A percentile compares a stretch with the other conserved stretches of the same genome.
phyloP scores from a whole-genome alignment of 2,113 vertebrate genomes.

The Xenopus borealis region DNA sequence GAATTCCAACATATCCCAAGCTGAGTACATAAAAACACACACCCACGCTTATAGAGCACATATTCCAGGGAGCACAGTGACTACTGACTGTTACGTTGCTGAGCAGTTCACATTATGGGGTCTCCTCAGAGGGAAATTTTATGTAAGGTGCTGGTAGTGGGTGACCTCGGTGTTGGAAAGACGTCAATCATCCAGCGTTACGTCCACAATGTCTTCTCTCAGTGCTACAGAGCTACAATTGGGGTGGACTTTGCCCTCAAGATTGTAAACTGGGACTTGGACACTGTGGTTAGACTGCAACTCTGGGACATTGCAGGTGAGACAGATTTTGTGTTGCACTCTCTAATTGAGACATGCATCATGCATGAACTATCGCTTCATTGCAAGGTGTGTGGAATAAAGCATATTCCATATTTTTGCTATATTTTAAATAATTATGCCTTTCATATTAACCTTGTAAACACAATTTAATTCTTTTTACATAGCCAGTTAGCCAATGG shows the following conservation, averaged over 20 bases:
- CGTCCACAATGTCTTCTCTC: conserved; percentile 97
- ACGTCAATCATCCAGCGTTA: conserved; percentile 97
- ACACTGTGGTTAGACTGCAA: conserved; percentile 84
- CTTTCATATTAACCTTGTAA: too few relatives aligned
- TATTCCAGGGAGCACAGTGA: neutral
- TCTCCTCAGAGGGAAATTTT: conserved; percentile 85
- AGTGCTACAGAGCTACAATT: conserved; percentile 96
- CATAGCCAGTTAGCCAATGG: too few relatives aligned
- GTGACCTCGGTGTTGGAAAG: conserved; percentile 94
- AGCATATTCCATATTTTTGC: too few relatives aligned
- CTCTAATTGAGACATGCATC: too few relatives aligned
- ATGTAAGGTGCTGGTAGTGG: conserved; percentile 95
- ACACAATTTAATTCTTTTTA: too few relatives aligned
- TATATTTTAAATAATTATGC: too few relatives aligned
- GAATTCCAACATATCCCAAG: conserved; percentile 6
- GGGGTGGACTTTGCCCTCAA: conserved; percentile 97
- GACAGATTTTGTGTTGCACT: too few relatives aligned
- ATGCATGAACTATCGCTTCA: too few relatives aligned
- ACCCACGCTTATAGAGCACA: neutral
- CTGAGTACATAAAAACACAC: conserved; percentile 10
- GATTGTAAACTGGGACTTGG: conserved; percentile 90
- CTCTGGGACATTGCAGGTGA: too few relatives aligned
- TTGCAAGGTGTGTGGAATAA: too few relatives aligned
- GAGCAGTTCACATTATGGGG: neutral
- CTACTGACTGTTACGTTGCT: neutral